Evolutionary conservation across 2,113 vertebrate genomes (phyloP).

Genomic region (Engystomops pustulosus): DNA sequence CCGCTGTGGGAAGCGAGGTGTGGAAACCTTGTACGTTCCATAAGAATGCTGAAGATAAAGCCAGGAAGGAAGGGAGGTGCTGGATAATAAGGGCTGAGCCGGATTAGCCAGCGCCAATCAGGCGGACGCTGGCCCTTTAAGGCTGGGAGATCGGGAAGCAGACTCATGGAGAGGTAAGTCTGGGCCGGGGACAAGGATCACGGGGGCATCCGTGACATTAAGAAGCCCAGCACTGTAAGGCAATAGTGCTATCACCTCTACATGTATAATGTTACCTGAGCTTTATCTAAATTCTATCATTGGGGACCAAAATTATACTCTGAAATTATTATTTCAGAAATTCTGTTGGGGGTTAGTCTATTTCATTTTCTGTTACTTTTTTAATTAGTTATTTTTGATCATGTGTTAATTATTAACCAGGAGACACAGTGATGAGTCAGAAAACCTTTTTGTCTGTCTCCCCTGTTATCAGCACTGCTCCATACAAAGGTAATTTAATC

Average conservation of each 20-base stretch:
- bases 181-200: no score
- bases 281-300: neutral
- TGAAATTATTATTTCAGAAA: neutral
- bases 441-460: conserved; percentile 4
- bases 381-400: conserved; percentile 29
- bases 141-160: no score
- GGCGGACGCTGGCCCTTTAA: no score
- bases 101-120: no score
- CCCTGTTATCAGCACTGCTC: neutral
- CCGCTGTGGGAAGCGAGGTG: no score
- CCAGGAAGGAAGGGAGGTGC: no score
- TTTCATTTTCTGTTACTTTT: neutral
- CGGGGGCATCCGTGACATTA: no score
- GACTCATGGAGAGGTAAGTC: no score
- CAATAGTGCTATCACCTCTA: neutral
- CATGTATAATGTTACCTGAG: neutral
- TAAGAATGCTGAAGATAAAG: no score
- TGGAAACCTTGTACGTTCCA: no score
- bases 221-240: no score
- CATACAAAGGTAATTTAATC: conserved; percentile 15
- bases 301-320: neutral
- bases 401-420: conserved; percentile 18
- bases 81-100: no score
- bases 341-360: neutral
- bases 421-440: neutral